Evolutionary conservation across 2,113 vertebrate species (phyloP).

Genomic region (Psettodes erumei): DNA sequence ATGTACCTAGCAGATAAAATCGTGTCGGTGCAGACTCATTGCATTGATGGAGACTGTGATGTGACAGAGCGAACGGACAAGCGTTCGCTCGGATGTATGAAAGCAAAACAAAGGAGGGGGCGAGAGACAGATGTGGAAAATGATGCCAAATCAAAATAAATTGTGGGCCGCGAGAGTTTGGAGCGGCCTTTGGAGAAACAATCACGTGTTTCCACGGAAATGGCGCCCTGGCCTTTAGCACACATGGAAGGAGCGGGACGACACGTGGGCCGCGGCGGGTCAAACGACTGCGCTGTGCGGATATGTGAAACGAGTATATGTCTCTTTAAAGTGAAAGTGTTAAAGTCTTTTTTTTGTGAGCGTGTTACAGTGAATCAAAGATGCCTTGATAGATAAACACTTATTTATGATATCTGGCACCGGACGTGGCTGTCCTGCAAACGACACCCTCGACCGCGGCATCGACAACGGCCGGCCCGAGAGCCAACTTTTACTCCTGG

Average conservation of each 20-base stretch:
- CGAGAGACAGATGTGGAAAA: conserved; percentile 38
- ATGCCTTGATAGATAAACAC: conserved; percentile 70
- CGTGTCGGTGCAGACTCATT: conserved; percentile 30
- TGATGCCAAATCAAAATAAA: conserved; percentile 63
- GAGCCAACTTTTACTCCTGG: conserved; percentile 53
- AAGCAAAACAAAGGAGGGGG: conserved; percentile 22
- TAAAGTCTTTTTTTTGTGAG: conserved; percentile 60
- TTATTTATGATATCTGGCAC: conserved; percentile 66
- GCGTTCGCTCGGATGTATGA: conserved; percentile 35
- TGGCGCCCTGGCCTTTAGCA: conserved; percentile 43
- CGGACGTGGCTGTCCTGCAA: conserved; percentile 44
- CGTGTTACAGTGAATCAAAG: conserved; percentile 66
- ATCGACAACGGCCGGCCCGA: conserved; percentile 23
- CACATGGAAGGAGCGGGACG: conserved; percentile 32
- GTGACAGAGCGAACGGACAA: conserved; percentile 42
- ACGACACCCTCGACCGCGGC: conserved; percentile 46
- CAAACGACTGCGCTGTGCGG: conserved; percentile 52
- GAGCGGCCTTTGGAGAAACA: conserved; percentile 35
- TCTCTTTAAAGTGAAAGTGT: conserved; percentile 67
- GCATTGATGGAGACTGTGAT: conserved; percentile 46
- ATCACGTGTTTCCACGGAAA: conserved; percentile 50
- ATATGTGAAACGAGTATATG: conserved; percentile 68
- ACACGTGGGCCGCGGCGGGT: conserved; percentile 41
- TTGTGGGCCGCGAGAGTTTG: conserved; percentile 36
- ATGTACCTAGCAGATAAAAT: conserved; percentile 66